These are phyloP conservation scores for Sphenodon punctatus DNA, from an alignment of 2,797 vertebrate genomes.

Conservation along the genomic window DNA sequence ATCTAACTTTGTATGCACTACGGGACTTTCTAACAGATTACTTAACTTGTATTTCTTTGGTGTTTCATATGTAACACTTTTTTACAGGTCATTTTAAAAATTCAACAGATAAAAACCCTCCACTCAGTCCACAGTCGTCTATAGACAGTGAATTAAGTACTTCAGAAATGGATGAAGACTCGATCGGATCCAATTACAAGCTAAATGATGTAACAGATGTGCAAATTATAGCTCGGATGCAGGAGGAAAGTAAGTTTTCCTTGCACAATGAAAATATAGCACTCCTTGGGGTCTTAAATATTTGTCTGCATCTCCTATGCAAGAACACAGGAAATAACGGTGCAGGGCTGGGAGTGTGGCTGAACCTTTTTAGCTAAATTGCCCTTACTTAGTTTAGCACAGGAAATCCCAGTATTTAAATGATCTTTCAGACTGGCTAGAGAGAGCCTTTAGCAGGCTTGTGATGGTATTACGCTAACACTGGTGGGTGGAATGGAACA, in stretches of 20 bases:
- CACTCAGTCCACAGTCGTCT: slow-evolving; percentile 94
- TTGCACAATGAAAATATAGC: background rate
- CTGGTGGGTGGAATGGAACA: background rate
- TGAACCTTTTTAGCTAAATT: background rate
- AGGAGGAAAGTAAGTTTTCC: slow-evolving; percentile 97
- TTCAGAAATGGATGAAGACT: slow-evolving; percentile 99
- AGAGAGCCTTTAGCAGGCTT: background rate
- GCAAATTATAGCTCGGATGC: slow-evolving; percentile 98
- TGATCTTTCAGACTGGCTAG: background rate
- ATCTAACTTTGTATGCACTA: too few relatives aligned
- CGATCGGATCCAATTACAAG: slow-evolving; percentile 96
- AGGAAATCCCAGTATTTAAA: background rate
- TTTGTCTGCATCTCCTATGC: background rate
- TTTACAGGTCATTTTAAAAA: slow-evolving; percentile 84
- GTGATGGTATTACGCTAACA: background rate
- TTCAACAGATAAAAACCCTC: slow-evolving; percentile 88
- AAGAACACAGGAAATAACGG: background rate
- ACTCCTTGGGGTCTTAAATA: background rate
- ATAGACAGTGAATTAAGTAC: slow-evolving; percentile 98
- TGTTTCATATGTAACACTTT: too few relatives aligned
- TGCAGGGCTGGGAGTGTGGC: background rate
- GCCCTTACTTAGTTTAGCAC: background rate
- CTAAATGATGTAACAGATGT: slow-evolving; percentile 98
- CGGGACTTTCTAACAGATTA: too few relatives aligned
- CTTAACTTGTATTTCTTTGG: too few relatives aligned